Base-by-base conservation (phyloP, 2,888 invertebrate genomes). In the Chloroclystis v-ata region DNA sequence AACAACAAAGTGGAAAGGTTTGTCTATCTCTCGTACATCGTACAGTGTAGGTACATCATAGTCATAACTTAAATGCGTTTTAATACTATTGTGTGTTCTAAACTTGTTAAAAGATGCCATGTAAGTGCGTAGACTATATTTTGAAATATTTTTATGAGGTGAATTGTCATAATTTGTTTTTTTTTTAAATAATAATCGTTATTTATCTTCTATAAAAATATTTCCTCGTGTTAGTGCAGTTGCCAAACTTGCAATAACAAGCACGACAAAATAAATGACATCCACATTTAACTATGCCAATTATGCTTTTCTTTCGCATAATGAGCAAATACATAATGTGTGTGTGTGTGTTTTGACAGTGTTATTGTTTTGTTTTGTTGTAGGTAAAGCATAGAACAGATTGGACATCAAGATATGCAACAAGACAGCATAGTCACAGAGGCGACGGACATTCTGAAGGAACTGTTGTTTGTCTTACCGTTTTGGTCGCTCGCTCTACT, bases 401-500 rank as follows among this genome's bases (percentile, higher is more conserved):
- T 63, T 35, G 56, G 71, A 61, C 61, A 66, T 54, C 56, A 68
- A 46, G 47, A 63, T 63, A 73, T 71, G 69, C 68, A 66, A 60
- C 67, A 64, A 70, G 65, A 64, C 54, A 68, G 63, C 61, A 49
- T 64, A 62, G 63, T 69, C 59, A 61, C 54, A 61, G 60, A 61
- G 60, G 61, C 65, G 60, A 62, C 59, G 57, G 63, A 64, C 60
- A 68, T 67, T 59, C 45, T 63, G 49, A 52, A 50, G 41, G 49
- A 58, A 55, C 52, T 33, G 16, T 28, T 60, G n/a, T 41, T 49
- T 20, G 28, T 80, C 90, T 90, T 93, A 96, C 95, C 95, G 92
- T 94, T 95, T 80, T 94, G 94, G 59, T 96, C 96, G 74, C 95
- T 94, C 51, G 93, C 92, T 73, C 93, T 90, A 86, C 95, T 95